Base-by-base conservation (phyloP, 2,888 invertebrate genomes). In the Chrysodeixis includens region DNA sequence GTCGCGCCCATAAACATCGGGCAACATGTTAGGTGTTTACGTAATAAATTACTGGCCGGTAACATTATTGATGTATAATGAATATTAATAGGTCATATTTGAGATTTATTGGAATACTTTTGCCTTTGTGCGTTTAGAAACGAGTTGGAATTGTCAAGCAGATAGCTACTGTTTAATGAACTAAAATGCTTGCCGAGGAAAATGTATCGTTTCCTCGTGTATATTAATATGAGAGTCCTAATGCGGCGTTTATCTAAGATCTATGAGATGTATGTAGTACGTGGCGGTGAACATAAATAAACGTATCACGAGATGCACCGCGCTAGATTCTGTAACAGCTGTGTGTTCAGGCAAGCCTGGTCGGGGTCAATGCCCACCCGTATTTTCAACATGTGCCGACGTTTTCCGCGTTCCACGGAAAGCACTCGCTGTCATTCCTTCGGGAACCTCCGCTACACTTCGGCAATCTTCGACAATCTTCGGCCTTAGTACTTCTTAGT, bases 381-480 rank as follows among this genome's bases (percentile, higher is more conserved):
- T 94, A 94, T 94, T 94, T 94, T 94, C 94, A 94, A 94, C 94
- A 94, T 93, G 92, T 93, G 93, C 93, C 88, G 90, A 89, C 90
- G 92, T 93, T 94, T 94, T 94, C 94, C 94, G 94, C 94, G 94
- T 94, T 94, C 94, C 93, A 88, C 84, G 94, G 93, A 94, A 93
- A 94, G 90, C 91, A 87, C 90, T 86, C 81, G 88, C 88, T 91
- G 92, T 91, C 92, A 91, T 90, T 92, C 91, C 90, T 91, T 93
- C 93, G 93, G 91, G 83, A 82, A 80, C 79, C 85, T 85, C 91
- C 93, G 93, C 85, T 62, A 53, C 80, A 81, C 88, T 89, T 93
- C 93, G 93, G 85, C 56, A 71, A 63, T 79, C 80, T 82, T 82
- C 74, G 78, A n/a, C n/a, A n/a, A n/a, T n/a, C n/a, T n/a, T n/a